Base-by-base conservation (phyloP, 2,113 vertebrate genomes). In the Equus przewalskii region DNA sequence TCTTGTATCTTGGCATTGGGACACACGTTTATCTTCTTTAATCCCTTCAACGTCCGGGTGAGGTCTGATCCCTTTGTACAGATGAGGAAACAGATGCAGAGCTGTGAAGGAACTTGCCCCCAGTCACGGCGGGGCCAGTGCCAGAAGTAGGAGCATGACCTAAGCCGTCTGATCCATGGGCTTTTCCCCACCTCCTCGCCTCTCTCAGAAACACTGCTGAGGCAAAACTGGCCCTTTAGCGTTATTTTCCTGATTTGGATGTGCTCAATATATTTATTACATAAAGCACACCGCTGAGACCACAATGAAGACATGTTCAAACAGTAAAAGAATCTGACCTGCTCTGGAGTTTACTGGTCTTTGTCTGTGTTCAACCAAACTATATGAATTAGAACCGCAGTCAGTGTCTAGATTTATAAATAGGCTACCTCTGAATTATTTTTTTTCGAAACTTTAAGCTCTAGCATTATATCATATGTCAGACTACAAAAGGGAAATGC, bases 351-450 rank as follows among this genome's bases (percentile, higher is more conserved):
- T 97, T 73, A 94, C 72, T n/a, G 51, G 65, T 96, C 95, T 97
- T 97, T 97, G 96, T 96, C 92, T 96, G 54, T 96, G 65, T 95
- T 98, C 94, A 96, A 9, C 90, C 81, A 90, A 93, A 96, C 94
- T 97, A 24, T 70, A 88, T 65, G 96, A 62, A 97, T 96, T 96
- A 64, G 44, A 97, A 83, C 81, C 13, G 0, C 80, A 95, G 80
- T 95, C 51, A 15, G 4, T 97, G 81, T 96, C 90, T 95, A 80
- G 56, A 94, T 95, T 95, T 97, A 95, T 97, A 93, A 98, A 88
- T 95, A 97, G 83, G 92, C 41, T 83, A 73, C 51, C 30, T 79
- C n/a, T 89, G 49, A 89, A 75, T 62, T 76, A 88, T 83, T 88
- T 86, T 94, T 84, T 97, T 56, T 93, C 36, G 81, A 95, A 91